Percentiles rank a stretch among this genome's conserved stretches.
These are phyloP conservation scores for Syngnathoides biaculeatus DNA, from an alignment of 2,113 vertebrate species.

Conservation along the genomic window DNA sequence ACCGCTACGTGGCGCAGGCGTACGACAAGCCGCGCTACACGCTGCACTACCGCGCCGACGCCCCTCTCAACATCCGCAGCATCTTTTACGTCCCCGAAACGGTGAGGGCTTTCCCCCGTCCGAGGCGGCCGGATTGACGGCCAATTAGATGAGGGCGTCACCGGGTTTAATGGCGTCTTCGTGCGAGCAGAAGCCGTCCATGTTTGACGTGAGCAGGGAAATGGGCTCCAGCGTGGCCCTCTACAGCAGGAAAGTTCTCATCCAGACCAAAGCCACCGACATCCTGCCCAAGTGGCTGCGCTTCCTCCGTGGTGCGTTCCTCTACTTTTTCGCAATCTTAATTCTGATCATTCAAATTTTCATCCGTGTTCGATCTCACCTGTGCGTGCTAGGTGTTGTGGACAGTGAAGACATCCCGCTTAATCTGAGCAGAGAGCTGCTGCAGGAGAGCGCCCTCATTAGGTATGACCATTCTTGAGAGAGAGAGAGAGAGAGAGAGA, in stretches of 20 bases:
- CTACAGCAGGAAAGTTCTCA: conserved; percentile 93
- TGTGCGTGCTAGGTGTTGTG: conserved; percentile 83
- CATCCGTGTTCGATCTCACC: neutral
- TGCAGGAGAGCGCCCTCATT: conserved; percentile 92
- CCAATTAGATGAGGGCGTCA: neutral
- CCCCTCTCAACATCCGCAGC: conserved; percentile 92
- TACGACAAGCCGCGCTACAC: conserved; percentile 88
- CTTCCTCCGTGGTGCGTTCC: conserved; percentile 82
- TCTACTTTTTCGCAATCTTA: neutral
- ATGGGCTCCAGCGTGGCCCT: conserved; percentile 86
- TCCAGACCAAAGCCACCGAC: conserved; percentile 91
- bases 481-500: too few species aligned
- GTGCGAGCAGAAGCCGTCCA: conserved; percentile 84
- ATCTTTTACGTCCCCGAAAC: conserved; percentile 91
- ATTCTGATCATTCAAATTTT: neutral
- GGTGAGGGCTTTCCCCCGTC: conserved; percentile 57
- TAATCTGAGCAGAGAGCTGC: conserved; percentile 94
- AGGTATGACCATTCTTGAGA: conserved; percentile 69
- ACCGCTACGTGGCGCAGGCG: conserved; percentile 85
- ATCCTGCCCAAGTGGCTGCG: conserved; percentile 96
- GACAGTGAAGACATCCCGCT: conserved; percentile 98
- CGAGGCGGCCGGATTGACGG: too few species aligned
- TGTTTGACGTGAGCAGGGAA: conserved; percentile 96
- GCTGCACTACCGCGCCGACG: conserved; percentile 89
- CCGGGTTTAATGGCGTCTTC: neutral